Conservation (phyloP, 2,113 vertebrate species). For the Channa argus region DNA sequence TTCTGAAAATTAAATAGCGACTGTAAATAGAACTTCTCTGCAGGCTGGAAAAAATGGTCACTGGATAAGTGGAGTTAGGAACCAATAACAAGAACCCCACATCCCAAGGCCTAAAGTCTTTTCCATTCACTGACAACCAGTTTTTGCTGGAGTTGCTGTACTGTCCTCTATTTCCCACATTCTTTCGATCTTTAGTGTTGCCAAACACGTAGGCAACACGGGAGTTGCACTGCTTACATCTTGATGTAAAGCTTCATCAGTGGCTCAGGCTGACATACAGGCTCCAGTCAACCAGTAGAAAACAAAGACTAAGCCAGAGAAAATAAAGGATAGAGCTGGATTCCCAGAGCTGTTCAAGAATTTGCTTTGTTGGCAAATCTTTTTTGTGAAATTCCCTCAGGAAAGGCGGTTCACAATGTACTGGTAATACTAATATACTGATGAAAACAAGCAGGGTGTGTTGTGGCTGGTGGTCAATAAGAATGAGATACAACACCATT, state of each 20-base stretch:
- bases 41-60: neutral
- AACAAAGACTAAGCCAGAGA: slow-evolving; percentile 29
- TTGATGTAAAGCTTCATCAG: slow-evolving; percentile 24
- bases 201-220: slow-evolving; percentile 1
- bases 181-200: neutral
- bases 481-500: neutral
- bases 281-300: slow-evolving; percentile 19
- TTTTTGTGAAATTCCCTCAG: slow-evolving; percentile 19
- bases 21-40: slow-evolving; percentile 13
- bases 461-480: neutral
- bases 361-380: slow-evolving; percentile 44
- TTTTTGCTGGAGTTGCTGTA: neutral
- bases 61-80: neutral
- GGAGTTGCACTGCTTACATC: slow-evolving; percentile 12
- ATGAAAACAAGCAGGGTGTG: slow-evolving; percentile 9
- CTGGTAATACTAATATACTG: slow-evolving; percentile 34
- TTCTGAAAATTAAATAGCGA: neutral
- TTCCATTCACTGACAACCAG: neutral
- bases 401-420: neutral
- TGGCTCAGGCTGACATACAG: slow-evolving; percentile 28
- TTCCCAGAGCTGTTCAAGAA: slow-evolving; percentile 48
- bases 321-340: slow-evolving; percentile 18
- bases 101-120: neutral
- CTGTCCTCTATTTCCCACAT: neutral
- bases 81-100: neutral